Base-by-base conservation (phyloP, 2,888 invertebrate species). In the Cantharis flavilabris region DNA sequence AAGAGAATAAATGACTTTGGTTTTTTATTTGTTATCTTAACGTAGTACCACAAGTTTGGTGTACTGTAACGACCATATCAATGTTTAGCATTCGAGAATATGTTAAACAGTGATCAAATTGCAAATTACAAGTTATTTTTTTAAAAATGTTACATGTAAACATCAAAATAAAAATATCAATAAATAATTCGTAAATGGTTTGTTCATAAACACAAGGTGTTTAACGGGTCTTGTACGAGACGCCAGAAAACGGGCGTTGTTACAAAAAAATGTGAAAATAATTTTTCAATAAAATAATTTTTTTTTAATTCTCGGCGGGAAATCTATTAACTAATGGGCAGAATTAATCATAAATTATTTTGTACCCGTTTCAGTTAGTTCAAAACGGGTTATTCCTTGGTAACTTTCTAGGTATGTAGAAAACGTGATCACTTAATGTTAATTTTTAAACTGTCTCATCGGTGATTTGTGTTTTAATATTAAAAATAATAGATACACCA, bases 331-430 rank as follows among this genome's bases (percentile, higher is more conserved):
- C 65, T 67, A 67, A 67, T 67, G 26, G 65, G 13, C 7, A 23
- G 26, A 67, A 67, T 67, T 67, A 67, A 67, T 67, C 65, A 26
- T 67, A 67, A 67, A 67, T 67, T 67, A 26, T 67, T 26, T 67
- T 23, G 65, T 23, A 23, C 65, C 20, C 65, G 49, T 49, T 49
- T 67, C 65, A n/a, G 65, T 67, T 67, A 3, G 65, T 67, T 13
- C 65, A 67, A 67, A 67, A 67, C 65, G 26, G 26, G 65, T 67
- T 67, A 23, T 23, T 10, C 65, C 64, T 20, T 64, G 49, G 49
- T 49, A 49, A 49, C 49, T 49, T 49, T 49, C 49, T 49, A 49
- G 33, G 33, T 33, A 33, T 33, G 33, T 33, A 49, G 49, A n/a
- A n/a, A 49, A 49, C 49, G 49, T 49, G 49, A 49, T 49, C 49